Evolutionary conservation across 2,888 invertebrate species (phyloP).

Genomic region (Chirona hameri): DNA sequence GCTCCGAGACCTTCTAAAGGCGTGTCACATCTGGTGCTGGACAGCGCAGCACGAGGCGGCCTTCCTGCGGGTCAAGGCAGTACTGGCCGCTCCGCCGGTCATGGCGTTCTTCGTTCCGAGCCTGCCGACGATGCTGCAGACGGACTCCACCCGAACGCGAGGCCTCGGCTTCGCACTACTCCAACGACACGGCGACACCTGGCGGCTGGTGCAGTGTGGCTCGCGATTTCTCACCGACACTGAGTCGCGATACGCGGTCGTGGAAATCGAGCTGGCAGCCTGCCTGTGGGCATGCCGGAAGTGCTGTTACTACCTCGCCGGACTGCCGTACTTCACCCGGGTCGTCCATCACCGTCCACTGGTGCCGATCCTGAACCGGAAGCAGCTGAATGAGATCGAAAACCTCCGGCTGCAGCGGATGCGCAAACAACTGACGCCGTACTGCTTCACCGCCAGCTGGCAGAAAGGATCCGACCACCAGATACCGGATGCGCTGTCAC

Average conservation of each 20-base stretch:
- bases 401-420: slow-evolving; percentile 32
- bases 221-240: slow-evolving; percentile 27
- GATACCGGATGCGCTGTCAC: slow-evolving; percentile 32
- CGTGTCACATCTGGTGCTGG: background rate
- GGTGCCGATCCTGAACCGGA: slow-evolving; percentile 29
- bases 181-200: slow-evolving; percentile 23
- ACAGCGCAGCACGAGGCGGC: background rate
- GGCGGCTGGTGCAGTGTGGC: slow-evolving; percentile 31
- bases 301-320: slow-evolving; percentile 29
- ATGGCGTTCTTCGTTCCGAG: slow-evolving; percentile 5
- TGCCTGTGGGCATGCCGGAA: slow-evolving; percentile 28
- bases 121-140: slow-evolving; percentile 5
- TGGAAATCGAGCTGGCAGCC: slow-evolving; percentile 30
- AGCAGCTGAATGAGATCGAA: slow-evolving; percentile 30
- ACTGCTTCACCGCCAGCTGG: slow-evolving; percentile 31
- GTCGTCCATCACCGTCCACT: slow-evolving; percentile 31
- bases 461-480: background rate
- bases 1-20: background rate
- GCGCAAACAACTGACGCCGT: slow-evolving; percentile 13
- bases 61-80: slow-evolving; percentile 9
- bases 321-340: slow-evolving; percentile 25
- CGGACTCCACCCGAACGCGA: slow-evolving; percentile 31
- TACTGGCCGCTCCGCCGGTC: slow-evolving; percentile 39
- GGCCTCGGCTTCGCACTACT: slow-evolving; percentile 32
- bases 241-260: slow-evolving; percentile 27